Evolutionary conservation across 2,888 invertebrate genomes (phyloP).

Genomic region (Agrotis exclamationis): DNA sequence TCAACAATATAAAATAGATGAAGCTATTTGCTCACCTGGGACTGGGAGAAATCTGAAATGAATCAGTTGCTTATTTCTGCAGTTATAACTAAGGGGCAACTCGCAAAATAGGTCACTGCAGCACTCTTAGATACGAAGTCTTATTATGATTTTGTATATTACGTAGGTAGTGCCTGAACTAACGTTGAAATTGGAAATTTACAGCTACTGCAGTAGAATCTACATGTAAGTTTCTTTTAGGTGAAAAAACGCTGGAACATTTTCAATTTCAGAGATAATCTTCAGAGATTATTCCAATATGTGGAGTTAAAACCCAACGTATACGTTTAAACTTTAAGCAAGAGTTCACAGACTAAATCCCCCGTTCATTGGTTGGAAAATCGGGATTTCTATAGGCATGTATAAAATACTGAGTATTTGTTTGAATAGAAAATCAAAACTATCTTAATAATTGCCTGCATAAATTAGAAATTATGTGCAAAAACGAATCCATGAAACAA

Average conservation of each 20-base stretch:
- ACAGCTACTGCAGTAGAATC: slow-evolving; percentile 29
- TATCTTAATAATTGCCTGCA: not conserved
- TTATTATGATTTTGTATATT: slow-evolving; percentile 39
- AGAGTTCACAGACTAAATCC: slow-evolving; percentile 21
- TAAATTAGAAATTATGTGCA: slow-evolving; percentile 10
- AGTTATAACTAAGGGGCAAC: slow-evolving; percentile 35
- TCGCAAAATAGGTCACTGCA: slow-evolving; percentile 46
- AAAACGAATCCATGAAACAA: slow-evolving; percentile 14
- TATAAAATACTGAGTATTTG: not conserved
- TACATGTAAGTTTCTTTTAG: slow-evolving; percentile 15
- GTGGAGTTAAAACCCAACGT: slow-evolving; percentile 23
- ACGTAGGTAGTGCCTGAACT: slow-evolving; percentile 13
- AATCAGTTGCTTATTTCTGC: slow-evolving; percentile 53
- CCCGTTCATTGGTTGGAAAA: slow-evolving; percentile 15
- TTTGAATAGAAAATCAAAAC: slow-evolving; percentile 2
- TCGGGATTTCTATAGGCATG: not conserved
- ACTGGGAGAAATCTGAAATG: slow-evolving; percentile 53
- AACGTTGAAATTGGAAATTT: slow-evolving; percentile 20
- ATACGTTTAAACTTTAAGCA: slow-evolving; percentile 35
- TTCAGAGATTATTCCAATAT: slow-evolving; percentile 38
- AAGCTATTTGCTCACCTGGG: slow-evolving; percentile 58
- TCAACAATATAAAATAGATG: slow-evolving; percentile 60
- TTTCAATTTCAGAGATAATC: slow-evolving; percentile 47
- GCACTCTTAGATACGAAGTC: slow-evolving; percentile 25
- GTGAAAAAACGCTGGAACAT: slow-evolving; percentile 29